Conservation (phyloP, 2,113 vertebrate genomes). For the Scatophagus argus region DNA sequence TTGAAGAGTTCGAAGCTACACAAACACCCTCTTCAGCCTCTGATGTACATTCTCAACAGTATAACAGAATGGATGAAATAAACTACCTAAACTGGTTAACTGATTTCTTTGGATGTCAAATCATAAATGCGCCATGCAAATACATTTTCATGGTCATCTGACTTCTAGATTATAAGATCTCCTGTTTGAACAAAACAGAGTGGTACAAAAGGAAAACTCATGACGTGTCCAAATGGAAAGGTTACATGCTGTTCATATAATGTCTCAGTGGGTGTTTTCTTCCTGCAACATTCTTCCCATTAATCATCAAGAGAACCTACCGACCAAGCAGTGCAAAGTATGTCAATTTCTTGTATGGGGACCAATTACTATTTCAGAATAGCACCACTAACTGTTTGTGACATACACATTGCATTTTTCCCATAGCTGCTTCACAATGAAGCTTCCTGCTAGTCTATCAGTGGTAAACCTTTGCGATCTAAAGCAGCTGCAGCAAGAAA, state of each 20-base stretch:
- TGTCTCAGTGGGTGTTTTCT: neutral
- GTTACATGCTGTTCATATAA: neutral
- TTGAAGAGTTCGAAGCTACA: neutral
- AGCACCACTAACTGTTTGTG: neutral
- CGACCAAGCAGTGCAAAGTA: neutral
- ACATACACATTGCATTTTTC: neutral
- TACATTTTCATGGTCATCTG: neutral
- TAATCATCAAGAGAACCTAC: neutral
- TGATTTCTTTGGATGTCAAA: neutral
- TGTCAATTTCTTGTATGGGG: neutral
- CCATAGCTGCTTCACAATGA: neutral
- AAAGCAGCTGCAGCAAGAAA: neutral
- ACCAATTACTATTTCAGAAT: neutral
- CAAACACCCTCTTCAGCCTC: too few species aligned
- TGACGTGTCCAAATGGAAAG: neutral
- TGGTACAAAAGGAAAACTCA: neutral
- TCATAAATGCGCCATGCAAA: neutral
- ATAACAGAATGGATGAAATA: neutral
- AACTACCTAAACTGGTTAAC: neutral
- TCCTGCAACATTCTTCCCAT: neutral
- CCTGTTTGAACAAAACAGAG: too few species aligned
- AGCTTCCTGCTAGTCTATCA: neutral
- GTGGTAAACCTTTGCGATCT: neutral
- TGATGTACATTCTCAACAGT: too few species aligned
- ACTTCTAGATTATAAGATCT: neutral